Base-by-base conservation (phyloP, 2,797 vertebrate species). In the Typhlichthys eigenmanni region DNA sequence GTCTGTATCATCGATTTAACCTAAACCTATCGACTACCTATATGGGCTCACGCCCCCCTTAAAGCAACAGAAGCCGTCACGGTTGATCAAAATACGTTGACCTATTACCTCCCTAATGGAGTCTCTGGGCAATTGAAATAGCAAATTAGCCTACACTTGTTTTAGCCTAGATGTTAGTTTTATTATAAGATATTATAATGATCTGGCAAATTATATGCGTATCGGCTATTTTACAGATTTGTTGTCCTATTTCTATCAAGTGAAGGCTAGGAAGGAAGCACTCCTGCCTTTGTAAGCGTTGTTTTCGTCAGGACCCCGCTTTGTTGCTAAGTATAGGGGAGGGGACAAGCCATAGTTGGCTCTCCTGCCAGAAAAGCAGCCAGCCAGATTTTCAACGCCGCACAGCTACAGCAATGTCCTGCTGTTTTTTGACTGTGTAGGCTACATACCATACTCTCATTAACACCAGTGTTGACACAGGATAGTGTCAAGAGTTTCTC, bases 1-100 rank as follows among this genome's bases (percentile, higher is more conserved):
- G 55, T 70, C 71, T 61, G 74, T 70, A 67, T 24, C 70, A 86
- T 74, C 16, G n/a, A 17, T 14, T 59, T 66, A 68, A 57, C 85
- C 73, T 66, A 82, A 83, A 82, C 80, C 81, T 82, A 70, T 80
- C 71, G 83, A 79, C 69, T 81, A 78, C 76, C 85, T 67, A 51
- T 29, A 49, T 1, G 52, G 85, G 87, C 88, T 88, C 84, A 87
- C 85, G 81, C 90, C 88, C 89, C 74, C 87, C 89, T 92, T 91
- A 92, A 92, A 92, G 91, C 12, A 71, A 87, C 90, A 91, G 87
- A 62, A 71, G 43, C 82, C 59, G 34, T 1, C 58, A 62, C 24
- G 3, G 24, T 24, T 3, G 70, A 29, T 38, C 49, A 34, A 75
- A 5, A 13, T 16, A 17, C 6, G 5, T 6, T 6, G 34, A 6